Percentiles rank a stretch among this genome's conserved stretches.
Evolutionary conservation across 2,113 vertebrate genomes (phyloP).

Genomic region (Chionis minor): DNA sequence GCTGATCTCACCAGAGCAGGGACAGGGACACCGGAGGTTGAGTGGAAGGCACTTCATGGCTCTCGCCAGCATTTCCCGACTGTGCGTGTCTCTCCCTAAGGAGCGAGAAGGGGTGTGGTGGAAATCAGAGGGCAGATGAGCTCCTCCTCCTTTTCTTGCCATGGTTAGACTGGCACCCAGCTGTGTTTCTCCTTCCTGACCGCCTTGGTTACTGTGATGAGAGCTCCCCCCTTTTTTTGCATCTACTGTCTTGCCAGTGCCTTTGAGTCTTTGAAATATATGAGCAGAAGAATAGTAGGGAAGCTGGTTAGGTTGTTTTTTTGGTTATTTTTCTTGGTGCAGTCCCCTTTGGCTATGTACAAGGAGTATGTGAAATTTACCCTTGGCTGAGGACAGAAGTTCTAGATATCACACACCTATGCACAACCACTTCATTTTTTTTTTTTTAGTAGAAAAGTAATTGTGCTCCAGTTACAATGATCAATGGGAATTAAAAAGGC

Average conservation of each 20-base stretch:
- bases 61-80: neutral
- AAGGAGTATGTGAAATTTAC: neutral
- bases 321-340: neutral
- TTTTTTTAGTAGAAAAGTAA: neutral
- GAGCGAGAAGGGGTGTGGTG: neutral
- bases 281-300: neutral
- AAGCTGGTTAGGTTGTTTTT: neutral
- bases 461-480: neutral
- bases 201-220: neutral
- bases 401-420: neutral
- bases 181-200: neutral
- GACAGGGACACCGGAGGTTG: neutral
- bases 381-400: neutral
- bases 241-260: neutral
- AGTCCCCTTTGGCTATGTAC: neutral
- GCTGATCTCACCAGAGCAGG: neutral
- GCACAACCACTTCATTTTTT: neutral
- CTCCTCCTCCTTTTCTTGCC: neutral
- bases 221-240: neutral
- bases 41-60: accelerated
- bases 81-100: neutral
- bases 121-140: neutral
- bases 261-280: neutral
- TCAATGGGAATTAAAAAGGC: neutral
- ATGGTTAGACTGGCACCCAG: neutral